Percentiles rank a stretch among this genome's conserved stretches.
phyloP scores from a whole-genome alignment of 1,140 invertebrate species.

The Rhagoletis pomonella region DNA sequence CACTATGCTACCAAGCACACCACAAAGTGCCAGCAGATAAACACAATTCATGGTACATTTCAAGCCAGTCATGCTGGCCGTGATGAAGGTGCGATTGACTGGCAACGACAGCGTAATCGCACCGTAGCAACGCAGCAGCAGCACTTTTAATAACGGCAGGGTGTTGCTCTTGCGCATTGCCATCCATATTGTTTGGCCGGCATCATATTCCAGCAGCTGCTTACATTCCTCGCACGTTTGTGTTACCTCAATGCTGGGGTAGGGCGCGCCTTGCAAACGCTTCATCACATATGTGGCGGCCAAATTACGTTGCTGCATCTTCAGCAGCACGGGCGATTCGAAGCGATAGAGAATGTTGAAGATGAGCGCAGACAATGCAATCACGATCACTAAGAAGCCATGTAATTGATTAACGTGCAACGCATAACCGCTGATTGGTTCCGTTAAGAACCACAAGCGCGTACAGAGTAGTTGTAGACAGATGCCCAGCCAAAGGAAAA shows the following conservation, averaged over 20 bases:
- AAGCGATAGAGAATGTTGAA: slow-evolving; percentile 61
- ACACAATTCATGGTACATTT: slow-evolving; percentile 69
- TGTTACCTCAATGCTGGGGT: slow-evolving; percentile 30
- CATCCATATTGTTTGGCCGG: slow-evolving; percentile 1
- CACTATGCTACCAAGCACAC: slow-evolving; percentile 63
- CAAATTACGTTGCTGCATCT: slow-evolving; percentile 63
- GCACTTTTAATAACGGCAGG: slow-evolving; percentile 64
- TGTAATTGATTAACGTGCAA: slow-evolving; percentile 68
- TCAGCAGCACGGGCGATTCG: slow-evolving; percentile 66
- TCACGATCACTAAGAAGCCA: slow-evolving; percentile 61
- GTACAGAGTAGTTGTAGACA: slow-evolving; percentile 66
- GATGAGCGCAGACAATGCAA: slow-evolving; percentile 64
- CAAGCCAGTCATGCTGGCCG: slow-evolving; percentile 67
- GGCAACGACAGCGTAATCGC: slow-evolving; percentile 65
- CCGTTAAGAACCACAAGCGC: slow-evolving; percentile 65
- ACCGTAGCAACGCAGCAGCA: slow-evolving; percentile 66
- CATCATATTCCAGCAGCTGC: slow-evolving; percentile 62
- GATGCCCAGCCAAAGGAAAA: slow-evolving; percentile 69
- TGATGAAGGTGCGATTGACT: slow-evolving; percentile 67
- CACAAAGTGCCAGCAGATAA: slow-evolving; percentile 66
- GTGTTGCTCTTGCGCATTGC: slow-evolving; percentile 50
- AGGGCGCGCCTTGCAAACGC: slow-evolving; percentile 59
- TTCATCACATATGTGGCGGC: slow-evolving; percentile 67
- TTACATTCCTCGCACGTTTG: slow-evolving; percentile 66
- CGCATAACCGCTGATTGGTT: slow-evolving; percentile 60